Conservation (phyloP, 2,888 invertebrate species). For the Bellardia pandia region DNA sequence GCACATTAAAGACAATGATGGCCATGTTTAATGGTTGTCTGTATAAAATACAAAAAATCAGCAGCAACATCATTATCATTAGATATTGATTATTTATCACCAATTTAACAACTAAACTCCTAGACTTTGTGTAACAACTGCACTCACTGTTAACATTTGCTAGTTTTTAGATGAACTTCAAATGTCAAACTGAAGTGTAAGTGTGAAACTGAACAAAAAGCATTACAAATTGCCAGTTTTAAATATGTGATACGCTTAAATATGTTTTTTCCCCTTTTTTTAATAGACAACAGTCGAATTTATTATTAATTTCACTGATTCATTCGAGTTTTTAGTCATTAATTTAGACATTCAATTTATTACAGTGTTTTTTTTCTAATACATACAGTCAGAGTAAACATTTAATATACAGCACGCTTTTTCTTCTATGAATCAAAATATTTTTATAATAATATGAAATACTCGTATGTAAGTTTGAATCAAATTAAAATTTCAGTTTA, state of each 20-base stretch:
- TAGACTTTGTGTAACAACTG: neutral
- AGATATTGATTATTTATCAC: conserved; percentile 22
- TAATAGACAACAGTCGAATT: neutral
- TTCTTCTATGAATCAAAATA: too few species aligned
- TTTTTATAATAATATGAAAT: too few species aligned
- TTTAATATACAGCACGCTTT: too few species aligned
- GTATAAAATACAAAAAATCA: neutral
- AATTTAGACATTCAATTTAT: too few species aligned
- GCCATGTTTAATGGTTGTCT: conserved; percentile 20
- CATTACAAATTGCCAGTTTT: conserved; percentile 41
- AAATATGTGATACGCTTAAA: neutral
- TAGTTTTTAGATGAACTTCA: conserved; percentile 24
- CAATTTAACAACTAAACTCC: neutral
- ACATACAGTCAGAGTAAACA: too few species aligned
- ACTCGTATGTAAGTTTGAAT: too few species aligned
- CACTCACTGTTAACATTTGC: conserved; percentile 30
- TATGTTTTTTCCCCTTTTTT: neutral
- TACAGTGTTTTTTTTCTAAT: too few species aligned
- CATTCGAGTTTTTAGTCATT: too few species aligned
- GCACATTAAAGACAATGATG: neutral
- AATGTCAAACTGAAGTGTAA: conserved; percentile 17
- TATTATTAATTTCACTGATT: neutral
- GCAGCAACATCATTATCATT: neutral
- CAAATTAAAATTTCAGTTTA: too few species aligned
- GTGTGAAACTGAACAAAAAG: neutral